Conservation (phyloP, 2,113 vertebrate species). For the Trachemys scripta region DNA sequence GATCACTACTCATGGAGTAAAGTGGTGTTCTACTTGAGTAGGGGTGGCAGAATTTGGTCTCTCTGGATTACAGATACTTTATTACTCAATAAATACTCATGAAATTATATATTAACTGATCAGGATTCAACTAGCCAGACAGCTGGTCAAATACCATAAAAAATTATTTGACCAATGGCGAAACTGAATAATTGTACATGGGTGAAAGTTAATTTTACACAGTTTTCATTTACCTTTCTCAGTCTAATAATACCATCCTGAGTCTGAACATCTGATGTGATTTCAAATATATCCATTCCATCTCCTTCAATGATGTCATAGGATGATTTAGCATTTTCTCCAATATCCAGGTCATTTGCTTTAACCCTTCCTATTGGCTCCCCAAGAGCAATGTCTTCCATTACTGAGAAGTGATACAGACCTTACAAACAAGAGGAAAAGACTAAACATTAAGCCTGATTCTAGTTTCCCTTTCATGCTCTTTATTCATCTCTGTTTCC, state of each 20-base stretch:
- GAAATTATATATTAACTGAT: not conserved
- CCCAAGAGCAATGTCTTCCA: slow-evolving; percentile 90
- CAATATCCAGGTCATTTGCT: slow-evolving; percentile 93
- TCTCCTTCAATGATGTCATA: slow-evolving; percentile 96
- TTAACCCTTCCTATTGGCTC: slow-evolving; percentile 92
- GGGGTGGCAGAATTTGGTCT: not conserved
- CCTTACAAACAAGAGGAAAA: slow-evolving; percentile 80
- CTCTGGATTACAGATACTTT: not conserved
- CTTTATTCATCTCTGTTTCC: not conserved
- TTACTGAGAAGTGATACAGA: slow-evolving; percentile 94
- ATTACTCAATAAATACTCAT: not conserved
- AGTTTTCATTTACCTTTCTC: slow-evolving; percentile 86
- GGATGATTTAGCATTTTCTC: slow-evolving; percentile 93
- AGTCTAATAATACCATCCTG: slow-evolving; percentile 94
- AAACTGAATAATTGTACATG: no score
- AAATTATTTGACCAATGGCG: not conserved
- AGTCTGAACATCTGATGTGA: slow-evolving; percentile 89
- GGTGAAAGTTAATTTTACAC: not conserved
- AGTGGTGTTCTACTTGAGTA: not conserved
- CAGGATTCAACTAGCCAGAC: not conserved
- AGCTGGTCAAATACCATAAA: not conserved
- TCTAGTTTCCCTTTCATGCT: not conserved
- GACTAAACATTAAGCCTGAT: slow-evolving; percentile 1
- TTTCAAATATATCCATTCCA: slow-evolving; percentile 92
- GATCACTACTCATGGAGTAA: not conserved